phyloP scores from a whole-genome alignment of 2,113 vertebrate species.

The Phocoena sinus region DNA sequence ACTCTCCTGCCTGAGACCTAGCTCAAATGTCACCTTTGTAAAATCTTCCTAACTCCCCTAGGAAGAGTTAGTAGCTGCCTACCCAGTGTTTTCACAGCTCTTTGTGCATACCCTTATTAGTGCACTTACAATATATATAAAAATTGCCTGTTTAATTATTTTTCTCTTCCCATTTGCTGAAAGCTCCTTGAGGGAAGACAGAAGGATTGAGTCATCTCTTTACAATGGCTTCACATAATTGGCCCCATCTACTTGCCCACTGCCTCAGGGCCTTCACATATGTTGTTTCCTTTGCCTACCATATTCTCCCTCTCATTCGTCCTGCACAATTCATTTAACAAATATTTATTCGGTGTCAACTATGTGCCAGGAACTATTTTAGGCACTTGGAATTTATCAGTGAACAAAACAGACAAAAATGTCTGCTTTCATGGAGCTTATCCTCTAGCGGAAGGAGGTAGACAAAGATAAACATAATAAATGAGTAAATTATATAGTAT shows the following conservation, averaged over 20 bases:
- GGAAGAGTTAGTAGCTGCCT: neutral
- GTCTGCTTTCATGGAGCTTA: neutral
- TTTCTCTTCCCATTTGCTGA: conserved; percentile 1
- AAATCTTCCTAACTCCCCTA: neutral
- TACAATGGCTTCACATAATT: neutral
- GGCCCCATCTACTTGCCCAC: neutral
- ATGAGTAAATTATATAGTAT: neutral
- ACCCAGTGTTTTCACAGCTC: neutral
- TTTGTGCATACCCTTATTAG: neutral
- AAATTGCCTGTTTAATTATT: neutral
- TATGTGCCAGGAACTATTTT: conserved; percentile 5
- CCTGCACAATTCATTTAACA: neutral
- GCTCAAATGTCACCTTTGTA: conserved; percentile 55
- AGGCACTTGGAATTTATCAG: neutral
- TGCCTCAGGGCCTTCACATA: neutral
- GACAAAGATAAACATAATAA: conserved; percentile 1
- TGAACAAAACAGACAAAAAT: conserved; percentile 7
- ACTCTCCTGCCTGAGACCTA: conserved; percentile 40
- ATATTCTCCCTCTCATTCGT: conserved; percentile 20
- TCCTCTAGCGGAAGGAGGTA: neutral
- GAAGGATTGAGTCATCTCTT: neutral
- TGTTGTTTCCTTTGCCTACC: neutral
- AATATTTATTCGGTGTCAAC: neutral
- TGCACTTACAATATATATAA: neutral
- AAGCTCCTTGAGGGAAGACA: neutral